Evolutionary conservation across 1,140 invertebrate species (phyloP).

Genomic region (Melanaphis sacchari): DNA sequence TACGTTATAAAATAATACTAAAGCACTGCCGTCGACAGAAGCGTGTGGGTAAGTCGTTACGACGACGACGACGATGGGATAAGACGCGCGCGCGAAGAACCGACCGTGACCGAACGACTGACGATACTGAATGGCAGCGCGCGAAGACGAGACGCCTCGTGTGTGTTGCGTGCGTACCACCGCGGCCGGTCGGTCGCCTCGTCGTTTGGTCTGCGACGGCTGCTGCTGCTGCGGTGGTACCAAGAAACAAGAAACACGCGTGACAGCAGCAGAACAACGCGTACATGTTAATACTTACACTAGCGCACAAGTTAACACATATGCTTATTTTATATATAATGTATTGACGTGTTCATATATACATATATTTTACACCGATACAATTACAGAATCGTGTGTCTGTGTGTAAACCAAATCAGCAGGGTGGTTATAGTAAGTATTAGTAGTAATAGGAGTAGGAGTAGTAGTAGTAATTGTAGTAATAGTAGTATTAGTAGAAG

Average conservation of each 20-base stretch:
- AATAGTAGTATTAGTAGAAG: not conserved
- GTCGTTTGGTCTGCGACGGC: not conserved
- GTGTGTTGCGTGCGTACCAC: slow-evolving; percentile 17
- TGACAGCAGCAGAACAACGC: not conserved
- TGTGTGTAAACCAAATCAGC: not conserved
- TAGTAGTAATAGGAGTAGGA: too few species aligned
- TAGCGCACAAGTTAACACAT: too few species aligned
- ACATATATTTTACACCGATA: too few species aligned
- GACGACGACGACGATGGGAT: not conserved
- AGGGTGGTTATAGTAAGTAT: not conserved
- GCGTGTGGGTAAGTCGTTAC: not conserved
- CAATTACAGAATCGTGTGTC: too few species aligned
- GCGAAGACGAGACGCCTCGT: slow-evolving; percentile 26
- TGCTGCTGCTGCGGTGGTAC: not conserved
- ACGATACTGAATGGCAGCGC: slow-evolving; percentile 48
- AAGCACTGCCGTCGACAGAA: not conserved
- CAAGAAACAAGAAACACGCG: not conserved
- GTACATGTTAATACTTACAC: not conserved
- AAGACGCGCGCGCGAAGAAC: not conserved
- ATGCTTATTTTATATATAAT: too few species aligned
- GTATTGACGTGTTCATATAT: too few species aligned
- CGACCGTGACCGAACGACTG: not conserved
- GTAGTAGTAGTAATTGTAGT: not conserved
- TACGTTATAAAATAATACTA: too few species aligned
- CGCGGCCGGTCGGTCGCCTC: not conserved